Percentiles rank a stretch among this genome's conserved stretches.
Evolutionary conservation across 2,113 vertebrate species (phyloP).

Genomic region (Engraulis encrasicolus): DNA sequence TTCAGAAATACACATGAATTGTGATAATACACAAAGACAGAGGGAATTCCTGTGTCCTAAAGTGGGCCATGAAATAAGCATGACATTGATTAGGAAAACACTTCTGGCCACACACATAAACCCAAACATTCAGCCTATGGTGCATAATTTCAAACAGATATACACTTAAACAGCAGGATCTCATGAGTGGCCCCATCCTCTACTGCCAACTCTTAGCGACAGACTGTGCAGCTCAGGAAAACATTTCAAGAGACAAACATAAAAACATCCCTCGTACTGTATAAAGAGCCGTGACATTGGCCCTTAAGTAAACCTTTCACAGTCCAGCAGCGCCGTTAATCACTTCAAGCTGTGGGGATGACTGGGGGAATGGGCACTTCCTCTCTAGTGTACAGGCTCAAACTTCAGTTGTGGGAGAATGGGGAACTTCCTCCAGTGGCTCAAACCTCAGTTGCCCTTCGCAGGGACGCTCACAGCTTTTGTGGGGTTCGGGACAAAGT

Average conservation of each 20-base stretch:
- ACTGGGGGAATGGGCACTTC: background rate
- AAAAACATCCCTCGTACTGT: background rate
- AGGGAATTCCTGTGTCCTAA: background rate
- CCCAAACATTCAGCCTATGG: background rate
- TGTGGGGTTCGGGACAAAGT: too few relatives aligned
- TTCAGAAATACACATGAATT: background rate
- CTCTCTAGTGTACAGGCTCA: background rate
- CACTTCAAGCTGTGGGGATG: background rate
- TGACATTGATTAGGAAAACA: background rate
- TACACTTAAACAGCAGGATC: background rate
- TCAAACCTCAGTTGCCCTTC: background rate
- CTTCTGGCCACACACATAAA: background rate
- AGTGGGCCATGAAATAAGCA: background rate
- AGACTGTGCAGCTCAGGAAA: background rate
- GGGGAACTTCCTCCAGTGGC: too few relatives aligned
- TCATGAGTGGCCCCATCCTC: background rate
- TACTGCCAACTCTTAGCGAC: background rate
- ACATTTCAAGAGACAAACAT: background rate
- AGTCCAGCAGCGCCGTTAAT: background rate
- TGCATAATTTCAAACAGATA: background rate
- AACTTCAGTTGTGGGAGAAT: background rate
- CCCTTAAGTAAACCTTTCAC: background rate
- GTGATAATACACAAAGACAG: background rate
- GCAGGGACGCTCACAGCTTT: too few relatives aligned
- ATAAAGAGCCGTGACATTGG: background rate